Evolutionary conservation across 2,888 invertebrate species (phyloP).

Genomic region (Polydrusus tereticollis): DNA sequence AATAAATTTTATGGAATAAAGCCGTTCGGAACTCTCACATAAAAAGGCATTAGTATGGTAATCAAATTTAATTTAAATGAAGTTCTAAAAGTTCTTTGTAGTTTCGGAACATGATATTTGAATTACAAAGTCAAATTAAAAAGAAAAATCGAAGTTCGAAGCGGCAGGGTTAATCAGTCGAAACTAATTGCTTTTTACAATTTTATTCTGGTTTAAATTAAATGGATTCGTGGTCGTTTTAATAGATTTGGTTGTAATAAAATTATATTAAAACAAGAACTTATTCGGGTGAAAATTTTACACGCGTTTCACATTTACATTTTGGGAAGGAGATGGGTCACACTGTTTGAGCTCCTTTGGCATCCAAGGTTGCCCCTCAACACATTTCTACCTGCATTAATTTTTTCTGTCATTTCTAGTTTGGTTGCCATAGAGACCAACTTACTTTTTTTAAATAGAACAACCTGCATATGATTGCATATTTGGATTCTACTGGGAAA

Average conservation of each 20-base stretch:
- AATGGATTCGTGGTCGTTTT: neutral
- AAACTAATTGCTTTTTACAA: slow-evolving; percentile 30
- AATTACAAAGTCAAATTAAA: slow-evolving; percentile 54
- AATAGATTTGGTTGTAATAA: neutral
- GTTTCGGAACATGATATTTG: slow-evolving; percentile 48
- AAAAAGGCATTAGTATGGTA: slow-evolving; percentile 47
- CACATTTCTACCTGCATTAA: too few relatives aligned
- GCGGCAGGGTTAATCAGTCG: slow-evolving; percentile 26
- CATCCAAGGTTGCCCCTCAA: too few relatives aligned
- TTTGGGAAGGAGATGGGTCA: too few relatives aligned
- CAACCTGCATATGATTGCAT: too few relatives aligned
- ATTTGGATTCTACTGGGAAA: too few relatives aligned
- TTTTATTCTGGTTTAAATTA: slow-evolving; percentile 1
- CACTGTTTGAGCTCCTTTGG: too few relatives aligned
- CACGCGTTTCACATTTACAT: too few relatives aligned
- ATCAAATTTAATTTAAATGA: slow-evolving; percentile 45
- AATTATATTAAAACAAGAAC: neutral
- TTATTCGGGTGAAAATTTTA: too few relatives aligned
- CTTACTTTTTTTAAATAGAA: too few relatives aligned
- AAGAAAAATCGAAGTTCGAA: slow-evolving; percentile 42
- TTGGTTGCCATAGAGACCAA: too few relatives aligned
- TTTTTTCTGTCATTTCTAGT: too few relatives aligned
- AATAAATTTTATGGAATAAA: slow-evolving; percentile 43
- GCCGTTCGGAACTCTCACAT: slow-evolving; percentile 29
- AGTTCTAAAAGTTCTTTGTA: slow-evolving; percentile 33